A percentile compares a stretch with the other conserved stretches of the same genome.
These are phyloP conservation scores for Heliopora coerulea DNA, from an alignment of 92 coral and sea anemone species.

Conservation along the genomic window DNA sequence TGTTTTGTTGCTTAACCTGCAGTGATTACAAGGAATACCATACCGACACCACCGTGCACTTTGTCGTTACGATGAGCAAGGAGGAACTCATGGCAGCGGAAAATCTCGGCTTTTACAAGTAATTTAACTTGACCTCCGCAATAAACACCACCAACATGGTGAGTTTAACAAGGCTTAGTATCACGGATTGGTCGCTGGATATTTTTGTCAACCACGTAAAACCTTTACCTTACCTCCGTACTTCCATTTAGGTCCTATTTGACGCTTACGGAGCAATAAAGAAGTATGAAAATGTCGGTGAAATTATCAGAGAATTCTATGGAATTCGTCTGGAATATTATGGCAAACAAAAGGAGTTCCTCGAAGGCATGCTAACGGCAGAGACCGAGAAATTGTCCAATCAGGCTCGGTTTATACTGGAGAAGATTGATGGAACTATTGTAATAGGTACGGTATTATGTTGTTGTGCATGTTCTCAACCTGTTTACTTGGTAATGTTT, in stretches of 20 bases:
- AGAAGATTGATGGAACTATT: slow-evolving; percentile 88
- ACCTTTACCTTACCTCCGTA: no score
- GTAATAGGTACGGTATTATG: slow-evolving; percentile 74
- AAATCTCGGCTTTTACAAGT: slow-evolving; percentile 77
- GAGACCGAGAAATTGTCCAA: slow-evolving; percentile 74
- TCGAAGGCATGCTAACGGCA: slow-evolving; percentile 89
- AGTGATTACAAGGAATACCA: slow-evolving; percentile 97
- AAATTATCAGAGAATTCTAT: slow-evolving; percentile 72
- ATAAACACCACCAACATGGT: slow-evolving; percentile 88
- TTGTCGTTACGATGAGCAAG: slow-evolving; percentile 72
- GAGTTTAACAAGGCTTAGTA: slow-evolving; percentile 28
- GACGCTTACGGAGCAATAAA: slow-evolving; percentile 85
- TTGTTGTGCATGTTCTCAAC: no score
- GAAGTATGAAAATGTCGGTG: slow-evolving; percentile 71
- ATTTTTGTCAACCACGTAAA: no score
- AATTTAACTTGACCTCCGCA: slow-evolving; percentile 66
- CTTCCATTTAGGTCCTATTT: slow-evolving; percentile 67
- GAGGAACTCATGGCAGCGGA: slow-evolving; percentile 85
- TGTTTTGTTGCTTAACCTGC: not conserved
- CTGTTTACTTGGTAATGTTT: no score
- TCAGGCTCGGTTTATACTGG: slow-evolving; percentile 92
- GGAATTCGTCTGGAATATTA: slow-evolving; percentile 76
- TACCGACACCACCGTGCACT: slow-evolving; percentile 82
- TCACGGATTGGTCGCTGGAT: no score
- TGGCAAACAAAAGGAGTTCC: slow-evolving; percentile 73